Evolutionary conservation across 2,113 vertebrate genomes (phyloP), one percentile per base, ranked within the genome.

Genomic region (Vanacampus margaritifer): DNA sequence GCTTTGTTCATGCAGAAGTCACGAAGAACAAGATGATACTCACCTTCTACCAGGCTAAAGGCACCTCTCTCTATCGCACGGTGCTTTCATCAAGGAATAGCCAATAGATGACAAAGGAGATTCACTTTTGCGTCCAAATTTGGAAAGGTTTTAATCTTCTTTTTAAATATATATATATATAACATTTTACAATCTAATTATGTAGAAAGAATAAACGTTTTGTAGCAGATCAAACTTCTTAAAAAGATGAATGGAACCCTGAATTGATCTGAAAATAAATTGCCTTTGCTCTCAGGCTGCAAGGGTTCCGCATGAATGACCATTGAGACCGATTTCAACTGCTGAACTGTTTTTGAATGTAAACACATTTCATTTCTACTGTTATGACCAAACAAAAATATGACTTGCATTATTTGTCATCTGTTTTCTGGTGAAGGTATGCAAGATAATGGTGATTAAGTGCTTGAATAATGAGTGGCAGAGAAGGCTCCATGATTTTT

Each of bases 1-100:
- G 94, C 60, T 97, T 96, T 9, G 86, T 89, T 39, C 93, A 96
- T 0, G 82, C 91, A 26, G 93, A 96, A 64, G 86, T 95, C 46
- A 85, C 84, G 13, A 75, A 92, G 75, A 89, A 92, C 72, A 86
- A 94, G 73, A 90, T 97, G 92, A 82, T 65, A 0, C 0, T 96
- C 59, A 95, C 93, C 3, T 96, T 92, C 50, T 88, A 93, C 1
- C 93, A 95, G 83, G 91, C 94, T 9, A 91, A 79, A 3, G 94
- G 95, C 64, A 94, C 93, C 6, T 95, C 94, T 8, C 93, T 95
- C 23, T 97, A 91, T 81, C 94, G 89, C 67, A 91, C 93, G 1
- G 91, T 89, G 21, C 89, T 97, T 37, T 83, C 91, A 0, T 86
- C 88, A 24, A 87, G 93, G 58, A 6, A 76, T 1, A 24, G 79